Evolutionary conservation across 2,797 vertebrate species (phyloP).

Genomic region (Schizopygopsis pylzovi): DNA sequence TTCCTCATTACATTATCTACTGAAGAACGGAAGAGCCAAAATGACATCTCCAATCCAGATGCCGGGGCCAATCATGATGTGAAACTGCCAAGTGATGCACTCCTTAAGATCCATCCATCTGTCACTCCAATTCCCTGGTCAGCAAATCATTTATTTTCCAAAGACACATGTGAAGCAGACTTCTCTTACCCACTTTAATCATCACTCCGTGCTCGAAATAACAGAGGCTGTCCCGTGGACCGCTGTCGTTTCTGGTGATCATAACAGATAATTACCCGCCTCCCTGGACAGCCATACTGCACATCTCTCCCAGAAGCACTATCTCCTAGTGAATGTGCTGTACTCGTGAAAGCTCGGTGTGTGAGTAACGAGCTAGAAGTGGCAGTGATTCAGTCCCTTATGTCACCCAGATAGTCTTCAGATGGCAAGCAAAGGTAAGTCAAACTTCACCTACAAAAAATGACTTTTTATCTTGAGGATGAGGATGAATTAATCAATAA

Average conservation of each 20-base stretch:
- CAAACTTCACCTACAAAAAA: constrained; percentile 70
- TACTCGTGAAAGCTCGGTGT: constrained; percentile 74
- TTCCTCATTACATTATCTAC: constrained; percentile 5
- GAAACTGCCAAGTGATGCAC: constrained; percentile 69
- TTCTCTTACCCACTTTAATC: constrained; percentile 65
- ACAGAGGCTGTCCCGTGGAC: constrained; percentile 77
- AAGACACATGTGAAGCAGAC: constrained; percentile 74
- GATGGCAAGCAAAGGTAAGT: constrained; percentile 75
- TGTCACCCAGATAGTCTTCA: constrained; percentile 69
- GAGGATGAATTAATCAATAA: constrained; percentile 77
- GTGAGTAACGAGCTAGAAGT: constrained; percentile 77
- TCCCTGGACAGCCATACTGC: constrained; percentile 69
- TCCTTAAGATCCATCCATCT: constrained; percentile 74
- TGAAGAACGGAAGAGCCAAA: constrained; percentile 66
- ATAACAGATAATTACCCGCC: constrained; percentile 82
- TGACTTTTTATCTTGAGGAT: constrained; percentile 58
- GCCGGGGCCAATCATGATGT: constrained; percentile 31
- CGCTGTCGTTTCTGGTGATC: constrained; percentile 80
- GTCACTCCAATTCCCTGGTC: constrained; percentile 70
- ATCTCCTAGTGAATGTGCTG: constrained; percentile 69
- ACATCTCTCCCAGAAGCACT: constrained; percentile 71
- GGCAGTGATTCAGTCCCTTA: constrained; percentile 71
- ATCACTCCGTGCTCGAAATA: constrained; percentile 76
- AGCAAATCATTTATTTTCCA: constrained; percentile 65
- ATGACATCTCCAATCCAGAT: constrained; percentile 35